Base-by-base conservation (phyloP, 2,888 invertebrate species). In the Dasysyrphus albostriatus region DNA sequence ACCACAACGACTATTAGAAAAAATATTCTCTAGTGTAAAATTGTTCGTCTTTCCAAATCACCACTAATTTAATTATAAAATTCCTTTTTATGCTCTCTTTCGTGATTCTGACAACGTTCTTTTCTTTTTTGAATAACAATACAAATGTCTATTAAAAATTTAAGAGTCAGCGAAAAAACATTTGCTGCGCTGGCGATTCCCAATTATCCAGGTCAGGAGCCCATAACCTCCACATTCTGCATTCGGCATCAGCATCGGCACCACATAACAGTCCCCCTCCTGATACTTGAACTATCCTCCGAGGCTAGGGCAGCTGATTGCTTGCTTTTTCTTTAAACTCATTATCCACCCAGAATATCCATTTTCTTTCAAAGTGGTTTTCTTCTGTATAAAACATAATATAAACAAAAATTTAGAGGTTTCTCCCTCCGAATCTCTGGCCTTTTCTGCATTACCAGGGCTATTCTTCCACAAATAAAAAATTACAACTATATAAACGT, bases 151-250 rank as follows among this genome's bases (percentile, higher is more conserved):
- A 67, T 54, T 67, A 80, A 65, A 79, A 73, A 67, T 34, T 70
- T 61, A 42, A 51, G n/a, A 54, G 19, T 70, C 70, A 70, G 70
- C 56, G 12, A 37, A 19, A 58, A 12, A 12, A 14, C 29, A 56
- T 79, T 73, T 58, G 39, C 47, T 58, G 47, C 58, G 49, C 39
- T 34, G 58, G 24, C 32, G 14, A 56, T 14, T 49, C 29, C 19
- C 44, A 32, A 49, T 19, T 73, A 79, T 80, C 51, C 39, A 63
- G 81, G 81, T 81, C 81, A 81, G 67, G 70, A 76, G 70, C 61
- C 39, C 63, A 42, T 39, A 74, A 69, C 51, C 44, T n/a, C 59
- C 42, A n/a, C 32, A 69, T 59, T 44, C 29, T 47, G 65, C 37
- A 49, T 19, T 49, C 16, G 32, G 10, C 12, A 7, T 7, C 44